Conservation (phyloP, 2,888 invertebrate genomes). For the Cryptus viduatorius region DNA sequence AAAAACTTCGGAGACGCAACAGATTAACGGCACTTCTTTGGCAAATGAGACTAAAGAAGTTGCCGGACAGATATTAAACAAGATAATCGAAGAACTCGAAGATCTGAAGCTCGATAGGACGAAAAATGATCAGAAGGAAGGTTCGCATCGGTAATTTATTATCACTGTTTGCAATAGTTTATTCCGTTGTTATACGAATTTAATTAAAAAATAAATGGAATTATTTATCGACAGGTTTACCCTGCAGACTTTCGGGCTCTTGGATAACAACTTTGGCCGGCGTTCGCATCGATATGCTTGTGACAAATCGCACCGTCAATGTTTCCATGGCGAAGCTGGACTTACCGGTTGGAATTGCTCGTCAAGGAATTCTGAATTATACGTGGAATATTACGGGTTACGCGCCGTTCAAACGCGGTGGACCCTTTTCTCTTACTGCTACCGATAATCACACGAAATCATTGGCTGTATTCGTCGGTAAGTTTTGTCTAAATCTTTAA, state of each 20-base stretch:
- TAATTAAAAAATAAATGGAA: not conserved
- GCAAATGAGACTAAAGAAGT: slow-evolving; percentile 75
- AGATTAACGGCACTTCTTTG: slow-evolving; percentile 32
- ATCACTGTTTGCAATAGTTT: not conserved
- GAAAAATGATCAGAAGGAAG: slow-evolving; percentile 74
- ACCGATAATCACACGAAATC: slow-evolving; percentile 75
- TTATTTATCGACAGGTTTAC: slow-evolving; percentile 61
- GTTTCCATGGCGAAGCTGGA: slow-evolving; percentile 72
- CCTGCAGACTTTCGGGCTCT: slow-evolving; percentile 75
- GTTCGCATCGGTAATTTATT: slow-evolving; percentile 66
- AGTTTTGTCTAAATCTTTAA: no score
- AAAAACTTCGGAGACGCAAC: not conserved
- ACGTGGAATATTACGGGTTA: slow-evolving; percentile 78
- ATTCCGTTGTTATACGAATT: not conserved
- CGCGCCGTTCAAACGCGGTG: slow-evolving; percentile 75
- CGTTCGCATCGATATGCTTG: slow-evolving; percentile 76
- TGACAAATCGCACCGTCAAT: slow-evolving; percentile 73
- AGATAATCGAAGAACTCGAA: slow-evolving; percentile 77
- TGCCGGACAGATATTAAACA: slow-evolving; percentile 75
- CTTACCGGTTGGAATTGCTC: slow-evolving; percentile 62
- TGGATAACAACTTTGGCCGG: slow-evolving; percentile 77
- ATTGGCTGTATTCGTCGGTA: slow-evolving; percentile 77
- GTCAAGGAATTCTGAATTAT: slow-evolving; percentile 72
- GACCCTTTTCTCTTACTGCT: slow-evolving; percentile 76
- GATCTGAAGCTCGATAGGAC: slow-evolving; percentile 72